Conservation (phyloP, 1,140 invertebrate genomes). For the Caenorhabditis remanei region DNA sequence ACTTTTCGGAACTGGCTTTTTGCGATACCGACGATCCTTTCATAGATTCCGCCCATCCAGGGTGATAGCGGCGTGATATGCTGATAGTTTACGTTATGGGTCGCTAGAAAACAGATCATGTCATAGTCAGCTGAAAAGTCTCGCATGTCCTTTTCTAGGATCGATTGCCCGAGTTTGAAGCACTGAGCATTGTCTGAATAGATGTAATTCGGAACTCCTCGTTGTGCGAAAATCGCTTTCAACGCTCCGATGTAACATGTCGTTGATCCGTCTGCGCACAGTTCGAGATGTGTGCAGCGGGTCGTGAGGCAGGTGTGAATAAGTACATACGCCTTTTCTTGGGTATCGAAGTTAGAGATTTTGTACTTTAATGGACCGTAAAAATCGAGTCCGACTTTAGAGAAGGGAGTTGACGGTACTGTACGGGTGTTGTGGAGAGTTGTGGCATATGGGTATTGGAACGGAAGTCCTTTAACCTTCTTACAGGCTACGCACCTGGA, state of each 20-base stretch:
- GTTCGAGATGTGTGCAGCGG: neutral
- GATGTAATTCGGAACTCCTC: neutral
- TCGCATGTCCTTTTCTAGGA: neutral
- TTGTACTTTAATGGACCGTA: neutral
- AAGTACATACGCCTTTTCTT: neutral
- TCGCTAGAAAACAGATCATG: neutral
- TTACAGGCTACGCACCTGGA: neutral
- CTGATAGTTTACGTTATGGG: neutral
- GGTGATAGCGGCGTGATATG: slow-evolving; percentile 15
- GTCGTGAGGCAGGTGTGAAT: neutral
- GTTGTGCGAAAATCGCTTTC: neutral
- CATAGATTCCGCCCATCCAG: slow-evolving; percentile 51
- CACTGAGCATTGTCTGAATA: neutral
- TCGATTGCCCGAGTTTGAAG: neutral
- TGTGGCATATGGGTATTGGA: neutral
- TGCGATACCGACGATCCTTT: slow-evolving; percentile 39
- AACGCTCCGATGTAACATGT: neutral
- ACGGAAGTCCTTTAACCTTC: neutral
- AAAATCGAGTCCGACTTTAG: neutral
- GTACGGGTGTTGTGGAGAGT: neutral
- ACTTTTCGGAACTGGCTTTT: neutral
- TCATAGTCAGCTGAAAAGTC: neutral
- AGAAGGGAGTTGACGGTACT: neutral
- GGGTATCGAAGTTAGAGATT: neutral
- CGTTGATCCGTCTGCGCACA: neutral